These are phyloP conservation scores for Melipona beecheii DNA, from an alignment of 2,888 invertebrate genomes.

Conservation along the genomic window DNA sequence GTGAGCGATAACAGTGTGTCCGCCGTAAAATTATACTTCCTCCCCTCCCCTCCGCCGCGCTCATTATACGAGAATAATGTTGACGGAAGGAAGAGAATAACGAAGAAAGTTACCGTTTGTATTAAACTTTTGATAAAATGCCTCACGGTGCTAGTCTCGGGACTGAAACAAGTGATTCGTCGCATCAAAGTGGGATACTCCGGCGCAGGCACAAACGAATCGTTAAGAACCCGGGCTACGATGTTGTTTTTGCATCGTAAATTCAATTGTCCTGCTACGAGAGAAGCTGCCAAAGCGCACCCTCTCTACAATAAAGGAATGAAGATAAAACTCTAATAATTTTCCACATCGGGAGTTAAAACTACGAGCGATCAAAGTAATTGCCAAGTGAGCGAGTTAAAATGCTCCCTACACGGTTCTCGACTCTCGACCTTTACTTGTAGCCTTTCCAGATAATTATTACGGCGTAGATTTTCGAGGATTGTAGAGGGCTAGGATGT, in stretches of 20 bases:
- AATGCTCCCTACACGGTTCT: no score
- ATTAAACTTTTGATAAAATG: constrained; percentile 73
- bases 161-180: constrained; percentile 63
- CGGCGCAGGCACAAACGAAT: constrained; percentile 50
- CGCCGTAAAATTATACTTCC: constrained; percentile 73
- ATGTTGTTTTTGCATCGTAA: constrained; percentile 53
- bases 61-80: constrained; percentile 80
- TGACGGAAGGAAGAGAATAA: constrained; percentile 77
- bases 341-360: neutral
- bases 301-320: neutral
- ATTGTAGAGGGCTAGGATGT: neutral
- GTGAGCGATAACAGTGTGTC: constrained; percentile 61
- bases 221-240: constrained; percentile 30
- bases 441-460: neutral
- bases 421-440: neutral
- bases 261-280: constrained; percentile 41
- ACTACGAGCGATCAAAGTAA: neutral
- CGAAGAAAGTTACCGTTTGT: constrained; percentile 78
- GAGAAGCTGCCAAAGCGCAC: neutral
- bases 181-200: constrained; percentile 60
- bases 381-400: neutral
- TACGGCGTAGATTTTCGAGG: neutral
- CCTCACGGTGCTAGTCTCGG: constrained; percentile 48
- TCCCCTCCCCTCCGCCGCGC: constrained; percentile 60
- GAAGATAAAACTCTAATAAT: neutral